A percentile compares a stretch with the other conserved stretches of the same genome.
These are phyloP conservation scores for Brachionus asplanchnoidis DNA, from an alignment of 1,140 invertebrate species.

Conservation along the genomic window DNA sequence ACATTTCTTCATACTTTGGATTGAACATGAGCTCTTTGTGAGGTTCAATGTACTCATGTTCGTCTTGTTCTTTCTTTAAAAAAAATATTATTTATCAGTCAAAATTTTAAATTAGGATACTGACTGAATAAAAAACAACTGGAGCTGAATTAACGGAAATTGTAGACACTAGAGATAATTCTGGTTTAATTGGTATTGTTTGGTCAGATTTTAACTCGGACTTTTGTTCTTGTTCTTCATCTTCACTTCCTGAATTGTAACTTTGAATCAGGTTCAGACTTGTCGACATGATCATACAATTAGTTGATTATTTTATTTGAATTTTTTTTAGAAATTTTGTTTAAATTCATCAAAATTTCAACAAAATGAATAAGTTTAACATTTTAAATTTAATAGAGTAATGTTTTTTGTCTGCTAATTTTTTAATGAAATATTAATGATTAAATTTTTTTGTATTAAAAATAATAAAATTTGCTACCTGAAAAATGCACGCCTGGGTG, in stretches of 20 bases:
- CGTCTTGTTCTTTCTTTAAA: conserved; percentile 14
- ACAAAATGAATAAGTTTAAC: too few relatives aligned
- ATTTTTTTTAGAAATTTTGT: neutral
- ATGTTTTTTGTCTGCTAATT: too few relatives aligned
- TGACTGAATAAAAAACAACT: conserved; percentile 13
- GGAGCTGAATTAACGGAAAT: conserved; percentile 9
- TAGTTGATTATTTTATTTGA: neutral
- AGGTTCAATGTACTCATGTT: neutral
- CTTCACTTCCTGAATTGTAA: conserved; percentile 3
- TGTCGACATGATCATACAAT: neutral
- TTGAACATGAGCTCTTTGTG: conserved; percentile 73
- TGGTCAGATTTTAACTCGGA: neutral
- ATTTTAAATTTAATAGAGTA: too few relatives aligned
- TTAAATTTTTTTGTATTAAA: too few relatives aligned
- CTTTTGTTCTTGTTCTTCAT: neutral
- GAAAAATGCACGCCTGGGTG: too few relatives aligned
- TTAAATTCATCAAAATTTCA: neutral
- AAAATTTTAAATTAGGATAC: neutral
- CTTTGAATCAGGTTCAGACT: neutral
- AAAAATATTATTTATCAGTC: too few relatives aligned
- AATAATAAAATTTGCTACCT: too few relatives aligned
- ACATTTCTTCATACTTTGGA: conserved; percentile 91
- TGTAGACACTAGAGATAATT: neutral
- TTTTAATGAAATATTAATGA: too few relatives aligned
- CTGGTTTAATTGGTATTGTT: neutral